Evolutionary conservation across 1,140 invertebrate species (phyloP).

Genomic region (Sarcophaga bullata): DNA sequence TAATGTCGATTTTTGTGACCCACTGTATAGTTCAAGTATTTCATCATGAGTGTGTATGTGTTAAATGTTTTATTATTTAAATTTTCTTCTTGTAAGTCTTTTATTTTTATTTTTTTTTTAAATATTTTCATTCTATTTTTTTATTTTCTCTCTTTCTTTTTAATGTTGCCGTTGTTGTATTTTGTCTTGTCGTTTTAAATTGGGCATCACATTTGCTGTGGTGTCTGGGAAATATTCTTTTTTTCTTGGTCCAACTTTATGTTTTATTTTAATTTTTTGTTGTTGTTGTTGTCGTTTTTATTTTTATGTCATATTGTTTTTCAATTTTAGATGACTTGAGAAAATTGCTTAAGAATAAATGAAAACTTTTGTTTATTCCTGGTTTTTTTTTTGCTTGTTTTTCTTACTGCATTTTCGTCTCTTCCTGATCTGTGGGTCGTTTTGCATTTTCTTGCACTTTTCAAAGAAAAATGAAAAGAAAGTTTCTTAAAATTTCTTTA

Average conservation of each 20-base stretch:
- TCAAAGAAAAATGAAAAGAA: no score
- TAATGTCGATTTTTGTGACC: no score
- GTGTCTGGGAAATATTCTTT: neutral
- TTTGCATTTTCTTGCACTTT: no score
- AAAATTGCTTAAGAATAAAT: neutral
- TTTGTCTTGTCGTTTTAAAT: slow-evolving; percentile 15
- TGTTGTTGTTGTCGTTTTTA: neutral
- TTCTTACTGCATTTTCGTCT: no score
- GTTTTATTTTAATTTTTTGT: neutral
- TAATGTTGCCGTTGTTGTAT: neutral
- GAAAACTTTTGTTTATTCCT: neutral
- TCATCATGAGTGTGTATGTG: neutral
- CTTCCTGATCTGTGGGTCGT: no score
- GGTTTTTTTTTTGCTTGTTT: neutral
- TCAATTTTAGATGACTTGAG: neutral
- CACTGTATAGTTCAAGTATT: no score
- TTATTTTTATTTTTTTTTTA: no score
- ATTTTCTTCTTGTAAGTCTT: neutral
- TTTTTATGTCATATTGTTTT: no score
- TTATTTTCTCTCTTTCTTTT: neutral
- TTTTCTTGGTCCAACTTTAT: neutral
- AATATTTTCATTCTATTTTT: neutral
- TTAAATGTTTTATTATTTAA: neutral
- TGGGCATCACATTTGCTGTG: slow-evolving; percentile 20
- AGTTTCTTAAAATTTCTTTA: no score